Conservation (phyloP, 2,113 vertebrate species). For the Brachyistius frenatus region DNA sequence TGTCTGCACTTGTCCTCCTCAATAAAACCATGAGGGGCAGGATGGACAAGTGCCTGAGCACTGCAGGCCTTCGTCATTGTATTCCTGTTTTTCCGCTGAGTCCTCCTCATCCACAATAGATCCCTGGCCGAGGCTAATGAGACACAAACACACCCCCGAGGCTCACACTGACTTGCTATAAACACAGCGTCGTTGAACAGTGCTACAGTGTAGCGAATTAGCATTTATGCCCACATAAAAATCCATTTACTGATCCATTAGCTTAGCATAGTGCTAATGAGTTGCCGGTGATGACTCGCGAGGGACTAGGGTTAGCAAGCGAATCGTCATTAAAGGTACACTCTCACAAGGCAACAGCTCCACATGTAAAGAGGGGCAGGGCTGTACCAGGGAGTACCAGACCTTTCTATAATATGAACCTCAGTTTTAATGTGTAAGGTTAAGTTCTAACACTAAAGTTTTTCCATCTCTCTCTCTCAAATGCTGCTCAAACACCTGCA, state of each 20-base stretch:
- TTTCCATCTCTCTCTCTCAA: background rate
- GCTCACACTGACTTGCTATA: constrained; percentile 56
- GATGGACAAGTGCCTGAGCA: constrained; percentile 24
- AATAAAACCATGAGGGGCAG: constrained; percentile 29
- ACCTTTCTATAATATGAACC: background rate
- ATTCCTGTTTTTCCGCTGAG: constrained; percentile 37
- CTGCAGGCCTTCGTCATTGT: constrained; percentile 3
- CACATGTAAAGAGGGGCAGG: constrained; percentile 3
- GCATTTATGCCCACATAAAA: constrained; percentile 80
- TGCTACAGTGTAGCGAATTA: constrained; percentile 63
- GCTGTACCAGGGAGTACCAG: background rate
- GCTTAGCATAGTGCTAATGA: constrained; percentile 80
- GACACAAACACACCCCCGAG: constrained; percentile 68
- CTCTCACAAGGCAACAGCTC: constrained; percentile 16
- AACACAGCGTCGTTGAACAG: constrained; percentile 61
- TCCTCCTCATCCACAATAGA: constrained; percentile 41
- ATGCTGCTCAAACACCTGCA: constrained; percentile 36
- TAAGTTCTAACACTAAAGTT: background rate
- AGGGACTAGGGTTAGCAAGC: constrained; percentile 56
- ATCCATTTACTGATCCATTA: constrained; percentile 82
- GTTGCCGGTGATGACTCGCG: constrained; percentile 63
- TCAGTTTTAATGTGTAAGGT: background rate
- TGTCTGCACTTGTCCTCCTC: constrained; percentile 15
- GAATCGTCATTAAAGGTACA: constrained; percentile 38
- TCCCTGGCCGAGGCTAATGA: constrained; percentile 65